Conservation (phyloP, 30 jellyfish, hydroid and myxozoan species). For the Hydractinia echinata region DNA sequence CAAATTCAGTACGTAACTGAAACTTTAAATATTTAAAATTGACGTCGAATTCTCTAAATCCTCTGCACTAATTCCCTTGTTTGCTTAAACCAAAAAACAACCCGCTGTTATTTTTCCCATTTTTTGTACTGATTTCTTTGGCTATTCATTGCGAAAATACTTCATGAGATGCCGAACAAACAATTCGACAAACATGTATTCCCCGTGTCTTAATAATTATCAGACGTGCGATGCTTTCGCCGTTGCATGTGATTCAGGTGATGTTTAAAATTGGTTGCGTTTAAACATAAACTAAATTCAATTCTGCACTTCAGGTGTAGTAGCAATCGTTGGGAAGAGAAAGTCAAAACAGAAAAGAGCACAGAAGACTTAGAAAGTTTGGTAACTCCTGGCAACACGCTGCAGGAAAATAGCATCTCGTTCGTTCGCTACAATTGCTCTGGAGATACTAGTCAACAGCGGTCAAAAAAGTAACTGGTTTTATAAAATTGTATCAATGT, state of each 20-base stretch:
- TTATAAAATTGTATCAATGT: no score
- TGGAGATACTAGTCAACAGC: neutral
- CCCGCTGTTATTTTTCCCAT: neutral
- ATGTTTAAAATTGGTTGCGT: no score
- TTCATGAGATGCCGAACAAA: no score
- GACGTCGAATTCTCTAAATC: neutral
- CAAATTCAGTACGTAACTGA: neutral
- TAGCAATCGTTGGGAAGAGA: conserved; percentile 6
- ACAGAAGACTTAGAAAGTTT: neutral
- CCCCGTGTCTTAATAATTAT: no score
- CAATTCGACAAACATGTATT: no score
- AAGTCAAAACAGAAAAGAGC: neutral
- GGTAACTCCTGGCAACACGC: neutral
- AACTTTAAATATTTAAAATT: neutral
- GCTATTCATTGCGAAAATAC: no score
- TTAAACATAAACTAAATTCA: neutral
- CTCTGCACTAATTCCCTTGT: neutral
- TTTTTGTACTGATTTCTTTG: neutral
- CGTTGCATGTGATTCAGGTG: no score
- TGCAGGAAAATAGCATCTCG: conserved; percentile 21
- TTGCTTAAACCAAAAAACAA: neutral
- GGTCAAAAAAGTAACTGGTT: no score
- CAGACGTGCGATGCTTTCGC: no score
- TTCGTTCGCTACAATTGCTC: conserved; percentile 26
- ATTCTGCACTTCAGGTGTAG: neutral